Base-by-base conservation (phyloP, 2,888 invertebrate species). In the Rhimphoctona megacephalus region DNA sequence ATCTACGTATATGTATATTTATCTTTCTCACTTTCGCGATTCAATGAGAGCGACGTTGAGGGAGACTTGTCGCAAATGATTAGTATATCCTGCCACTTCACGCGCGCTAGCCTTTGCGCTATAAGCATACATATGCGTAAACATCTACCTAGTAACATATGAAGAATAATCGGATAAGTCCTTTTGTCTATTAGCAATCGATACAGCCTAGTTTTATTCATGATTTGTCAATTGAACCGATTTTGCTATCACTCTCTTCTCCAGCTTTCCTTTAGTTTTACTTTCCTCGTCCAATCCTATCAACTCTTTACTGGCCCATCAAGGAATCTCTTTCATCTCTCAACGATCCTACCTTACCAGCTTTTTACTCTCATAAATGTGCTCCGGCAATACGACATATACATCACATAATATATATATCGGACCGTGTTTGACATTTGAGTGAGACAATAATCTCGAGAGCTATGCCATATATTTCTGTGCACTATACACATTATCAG, bases 1-100 rank as follows among this genome's bases (percentile, higher is more conserved):
- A 72, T 72, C 25, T n/a, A 36, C 30, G 22, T 73, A 49, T 19
- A 14, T 36, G 25, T 49, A 67, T 36, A 67, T 70, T 46, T 49
- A 70, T 70, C n/a, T 61, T 64, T 69, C 49, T 76, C 72, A 52
- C 54, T 83, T 85, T 81, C 89, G 84, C 69, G 83, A 86, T 73
- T 81, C 77, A 54, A 73, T 61, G 76, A 83, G 43, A 85, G 74
- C 70, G 81, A 83, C 85, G 85, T 82, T 85, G 85, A 85, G 78
- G 84, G 82, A 80, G 87, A 79, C 81, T 89, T 91, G 92, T 92
- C 93, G 87, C 85, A 80, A 90, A 90, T 91, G 89, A 93, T 93
- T 92, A 93, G 90, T 89, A 89, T 90, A 87, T 78, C 84, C 83
- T 83, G 72, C 73, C 77, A 84, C 83, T 87, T 87, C 72, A 77